Evolutionary conservation across 2,888 invertebrate genomes (phyloP), one percentile per base, ranked within the genome.

Genomic region (Drosophila fulvimacula): DNA sequence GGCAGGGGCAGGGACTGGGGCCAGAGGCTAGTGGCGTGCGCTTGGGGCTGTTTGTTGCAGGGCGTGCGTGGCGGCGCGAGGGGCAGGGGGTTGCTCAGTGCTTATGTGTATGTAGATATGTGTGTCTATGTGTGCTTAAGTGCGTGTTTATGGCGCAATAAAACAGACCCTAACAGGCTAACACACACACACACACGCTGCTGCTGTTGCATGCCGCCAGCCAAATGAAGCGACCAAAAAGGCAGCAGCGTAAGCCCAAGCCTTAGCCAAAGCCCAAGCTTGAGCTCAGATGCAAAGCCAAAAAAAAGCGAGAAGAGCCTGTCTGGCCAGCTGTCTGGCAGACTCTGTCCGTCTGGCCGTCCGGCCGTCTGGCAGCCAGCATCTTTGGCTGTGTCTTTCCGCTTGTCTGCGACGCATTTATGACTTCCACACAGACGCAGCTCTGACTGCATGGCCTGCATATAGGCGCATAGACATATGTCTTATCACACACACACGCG

Each of bases 131-230:
- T 79, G 73, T 67, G 87, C 81, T 81, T 84, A 88, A 86, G 89
- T 88, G 89, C 87, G 89, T 84, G 84, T 88, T 84, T 84, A 84
- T 84, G 84, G 89, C 87, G 87, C 87, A 81, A 88, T 84, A 84
- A 84, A 84, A 84, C 87, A 88, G 84, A 88, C 76, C 83, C 83
- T 79, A 78, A 83, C 84, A 79, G 73, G 76, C 76, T 19, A 68
- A 27, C 46, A 44, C 32, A 34, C 53, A 34, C 38, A 59, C n/a
- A 42, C 48, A 24, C 44, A 42, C 30, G 48, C 57, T 24, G 72
- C 49, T 64, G 69, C 69, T 68, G 76, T 63, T 83, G 81, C 79
- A 83, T 81, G 81, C 79, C 68, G 73, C 62, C 73, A 73, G 62
- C 76, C 88, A 83, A 83, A 83, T 83, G 83, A 83, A 82, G 83